These are phyloP conservation scores for Leptinotarsa undecemlineata DNA, from an alignment of 1,140 invertebrate genomes.

Conservation along the genomic window DNA sequence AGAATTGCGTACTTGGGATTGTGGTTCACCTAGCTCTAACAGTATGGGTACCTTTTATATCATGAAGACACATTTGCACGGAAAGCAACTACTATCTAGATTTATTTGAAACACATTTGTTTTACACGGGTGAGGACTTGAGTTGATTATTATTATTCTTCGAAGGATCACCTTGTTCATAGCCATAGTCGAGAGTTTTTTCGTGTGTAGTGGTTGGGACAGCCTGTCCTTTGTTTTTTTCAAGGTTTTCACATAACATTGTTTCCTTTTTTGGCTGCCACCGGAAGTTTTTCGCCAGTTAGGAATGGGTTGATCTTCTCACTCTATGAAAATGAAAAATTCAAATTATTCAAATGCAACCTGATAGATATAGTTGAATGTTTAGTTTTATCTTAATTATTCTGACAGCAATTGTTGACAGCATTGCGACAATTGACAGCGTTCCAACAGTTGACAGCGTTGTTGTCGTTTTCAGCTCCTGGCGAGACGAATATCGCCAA, in stretches of 20 bases:
- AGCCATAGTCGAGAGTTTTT: slow-evolving; percentile 23
- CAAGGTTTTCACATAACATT: slow-evolving; percentile 57
- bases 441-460: no score
- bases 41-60: slow-evolving; percentile 30
- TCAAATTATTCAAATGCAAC: background rate
- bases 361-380: background rate
- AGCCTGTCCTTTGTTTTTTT: background rate
- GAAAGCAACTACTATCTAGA: slow-evolving; percentile 30
- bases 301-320: slow-evolving; percentile 72
- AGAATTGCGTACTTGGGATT: slow-evolving; percentile 31
- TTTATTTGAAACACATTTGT: slow-evolving; percentile 17
- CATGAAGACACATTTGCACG: slow-evolving; percentile 29
- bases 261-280: slow-evolving; percentile 86
- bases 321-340: slow-evolving; percentile 37
- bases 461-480: no score
- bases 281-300: slow-evolving; percentile 78
- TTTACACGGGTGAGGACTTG: slow-evolving; percentile 10
- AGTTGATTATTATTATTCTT: slow-evolving; percentile 23
- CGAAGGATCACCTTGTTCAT: slow-evolving; percentile 16
- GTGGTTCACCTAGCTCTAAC: slow-evolving; percentile 38
- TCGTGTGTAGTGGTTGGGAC: background rate
- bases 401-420: background rate
- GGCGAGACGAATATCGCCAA: no score
- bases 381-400: background rate
- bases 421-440: no score